phyloP scores from a whole-genome alignment of 2,888 invertebrate species.

The Theodoxus fluviatilis region DNA sequence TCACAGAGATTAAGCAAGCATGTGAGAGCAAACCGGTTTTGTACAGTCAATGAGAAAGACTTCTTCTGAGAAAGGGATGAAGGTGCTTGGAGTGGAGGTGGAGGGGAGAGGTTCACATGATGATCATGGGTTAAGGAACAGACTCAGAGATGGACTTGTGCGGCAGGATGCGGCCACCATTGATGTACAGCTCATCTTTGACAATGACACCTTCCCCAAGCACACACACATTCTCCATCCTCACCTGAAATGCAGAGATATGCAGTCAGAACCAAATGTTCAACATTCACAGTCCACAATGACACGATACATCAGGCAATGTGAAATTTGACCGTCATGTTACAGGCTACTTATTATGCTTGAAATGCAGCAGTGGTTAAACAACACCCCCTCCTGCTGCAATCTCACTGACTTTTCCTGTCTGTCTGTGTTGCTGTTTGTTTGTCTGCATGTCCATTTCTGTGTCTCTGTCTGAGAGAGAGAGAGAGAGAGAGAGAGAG shows the following conservation, averaged over 20 bases:
- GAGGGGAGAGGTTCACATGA: constrained; percentile 75
- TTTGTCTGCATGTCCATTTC: constrained; percentile 6
- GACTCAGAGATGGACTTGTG: constrained; percentile 93
- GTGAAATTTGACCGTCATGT: too few species aligned
- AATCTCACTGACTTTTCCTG: neutral
- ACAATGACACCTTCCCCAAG: constrained; percentile 98
- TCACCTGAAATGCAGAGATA: constrained; percentile 69
- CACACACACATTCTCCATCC: constrained; percentile 96
- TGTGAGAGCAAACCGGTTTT: too few species aligned
- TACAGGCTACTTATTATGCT: too few species aligned
- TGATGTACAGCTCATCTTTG: constrained; percentile 96
- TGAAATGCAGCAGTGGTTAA: neutral
- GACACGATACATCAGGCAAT: too few species aligned
- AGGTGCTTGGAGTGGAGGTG: too few species aligned
- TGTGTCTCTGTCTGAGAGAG: neutral
- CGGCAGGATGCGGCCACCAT: constrained; percentile 96
- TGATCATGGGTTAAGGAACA: constrained; percentile 96
- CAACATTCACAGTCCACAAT: too few species aligned
- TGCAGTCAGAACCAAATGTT: too few species aligned
- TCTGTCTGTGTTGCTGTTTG: constrained; percentile 11
- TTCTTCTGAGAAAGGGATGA: too few species aligned
- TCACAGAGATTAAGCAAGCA: too few species aligned
- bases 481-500: constrained; percentile 18
- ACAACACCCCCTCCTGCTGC: neutral
- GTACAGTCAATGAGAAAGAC: too few species aligned